A percentile compares a stretch with the other conserved stretches of the same genome.
Conservation (phyloP, 2,888 invertebrate genomes). For the Pasiphila rectangulata region DNA sequence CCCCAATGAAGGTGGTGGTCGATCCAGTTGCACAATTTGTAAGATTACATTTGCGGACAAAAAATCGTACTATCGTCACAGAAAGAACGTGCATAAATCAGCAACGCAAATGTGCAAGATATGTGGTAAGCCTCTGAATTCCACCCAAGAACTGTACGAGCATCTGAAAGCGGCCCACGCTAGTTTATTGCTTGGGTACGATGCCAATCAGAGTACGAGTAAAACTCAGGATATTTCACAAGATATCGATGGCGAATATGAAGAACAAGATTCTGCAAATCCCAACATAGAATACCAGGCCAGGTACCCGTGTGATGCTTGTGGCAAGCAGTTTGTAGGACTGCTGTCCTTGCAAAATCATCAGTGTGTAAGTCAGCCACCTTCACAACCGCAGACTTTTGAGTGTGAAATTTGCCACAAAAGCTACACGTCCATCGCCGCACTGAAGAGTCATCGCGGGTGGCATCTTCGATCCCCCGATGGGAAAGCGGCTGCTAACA, state of each 20-base stretch:
- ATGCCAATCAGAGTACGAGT: constrained; percentile 65
- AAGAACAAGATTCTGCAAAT: constrained; percentile 59
- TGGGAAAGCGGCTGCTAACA: constrained; percentile 77
- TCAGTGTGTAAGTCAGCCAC: constrained; percentile 69
- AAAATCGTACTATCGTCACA: constrained; percentile 81
- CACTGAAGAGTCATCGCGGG: constrained; percentile 84
- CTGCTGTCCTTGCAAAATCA: constrained; percentile 77
- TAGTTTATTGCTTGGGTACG: constrained; percentile 73
- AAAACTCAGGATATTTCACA: constrained; percentile 56
- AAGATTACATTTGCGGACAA: constrained; percentile 82
- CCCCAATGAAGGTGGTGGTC: constrained; percentile 45
- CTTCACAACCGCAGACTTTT: constrained; percentile 67
- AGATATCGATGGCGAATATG: constrained; percentile 61
- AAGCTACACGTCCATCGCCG: constrained; percentile 83
- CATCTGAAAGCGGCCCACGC: constrained; percentile 82
- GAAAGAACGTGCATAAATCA: constrained; percentile 78
- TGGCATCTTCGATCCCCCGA: constrained; percentile 83
- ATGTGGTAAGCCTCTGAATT: constrained; percentile 83
- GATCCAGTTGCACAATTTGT: constrained; percentile 82
- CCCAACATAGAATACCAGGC: constrained; percentile 72
- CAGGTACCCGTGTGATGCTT: constrained; percentile 77
- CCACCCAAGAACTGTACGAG: constrained; percentile 83
- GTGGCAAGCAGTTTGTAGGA: constrained; percentile 79
- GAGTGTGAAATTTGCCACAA: constrained; percentile 85
- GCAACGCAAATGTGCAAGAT: constrained; percentile 82